Percentiles rank a stretch among this genome's conserved stretches.
These are phyloP conservation scores for Gibbula magus DNA, from an alignment of 2,888 invertebrate genomes.

Conservation along the genomic window DNA sequence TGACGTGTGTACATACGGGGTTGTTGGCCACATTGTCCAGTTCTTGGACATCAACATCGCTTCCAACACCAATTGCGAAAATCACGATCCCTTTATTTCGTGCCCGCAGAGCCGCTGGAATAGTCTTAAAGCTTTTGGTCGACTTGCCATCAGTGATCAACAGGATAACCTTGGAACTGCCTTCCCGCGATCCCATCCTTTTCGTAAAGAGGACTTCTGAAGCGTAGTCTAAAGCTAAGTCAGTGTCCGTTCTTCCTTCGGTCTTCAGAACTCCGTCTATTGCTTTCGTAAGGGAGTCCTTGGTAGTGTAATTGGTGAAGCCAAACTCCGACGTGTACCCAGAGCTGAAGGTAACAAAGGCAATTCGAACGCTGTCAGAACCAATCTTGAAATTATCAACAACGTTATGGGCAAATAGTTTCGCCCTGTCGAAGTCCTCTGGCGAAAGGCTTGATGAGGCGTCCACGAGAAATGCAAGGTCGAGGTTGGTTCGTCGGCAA, in stretches of 20 bases:
- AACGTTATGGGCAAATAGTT: constrained; percentile 69
- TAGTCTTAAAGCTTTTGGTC: constrained; percentile 40
- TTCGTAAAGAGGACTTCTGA: constrained; percentile 42
- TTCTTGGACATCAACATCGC: constrained; percentile 37
- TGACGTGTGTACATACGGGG: constrained; percentile 49
- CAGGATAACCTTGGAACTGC: constrained; percentile 48
- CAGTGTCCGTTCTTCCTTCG: constrained; percentile 52
- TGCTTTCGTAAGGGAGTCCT: constrained; percentile 35
- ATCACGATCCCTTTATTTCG: constrained; percentile 43
- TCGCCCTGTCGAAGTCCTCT: constrained; percentile 62
- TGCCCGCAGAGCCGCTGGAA: constrained; percentile 32
- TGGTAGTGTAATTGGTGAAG: constrained; percentile 45
- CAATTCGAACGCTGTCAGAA: constrained; percentile 67
- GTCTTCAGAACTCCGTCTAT: constrained; percentile 41
- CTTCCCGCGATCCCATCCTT: constrained; percentile 40
- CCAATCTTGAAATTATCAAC: constrained; percentile 71
- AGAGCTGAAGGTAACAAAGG: constrained; percentile 72
- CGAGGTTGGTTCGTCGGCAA: constrained; percentile 59
- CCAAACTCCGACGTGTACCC: constrained; percentile 68
- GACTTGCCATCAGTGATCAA: constrained; percentile 52
- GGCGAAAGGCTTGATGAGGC: constrained; percentile 73
- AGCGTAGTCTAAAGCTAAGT: constrained; percentile 45
- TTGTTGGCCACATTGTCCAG: constrained; percentile 44
- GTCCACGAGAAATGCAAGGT: constrained; percentile 74
- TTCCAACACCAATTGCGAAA: constrained; percentile 50